Conservation (phyloP, 2,888 invertebrate species). For the Volucella zonaria region DNA sequence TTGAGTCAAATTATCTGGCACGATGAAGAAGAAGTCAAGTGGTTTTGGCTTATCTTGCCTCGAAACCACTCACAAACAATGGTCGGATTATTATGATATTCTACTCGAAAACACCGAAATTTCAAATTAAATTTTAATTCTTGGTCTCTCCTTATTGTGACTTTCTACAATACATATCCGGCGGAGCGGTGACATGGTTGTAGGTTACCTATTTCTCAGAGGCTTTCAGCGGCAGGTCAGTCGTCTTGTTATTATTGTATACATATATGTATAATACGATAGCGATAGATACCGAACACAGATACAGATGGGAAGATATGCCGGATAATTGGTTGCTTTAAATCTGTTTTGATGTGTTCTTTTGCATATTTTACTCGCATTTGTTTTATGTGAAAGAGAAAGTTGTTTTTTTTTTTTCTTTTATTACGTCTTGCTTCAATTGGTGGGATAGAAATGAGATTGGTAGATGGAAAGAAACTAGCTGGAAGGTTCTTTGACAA, state of each 20-base stretch:
- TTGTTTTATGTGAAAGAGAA: constrained; percentile 51
- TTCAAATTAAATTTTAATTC: constrained; percentile 8
- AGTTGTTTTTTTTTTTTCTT: constrained; percentile 33
- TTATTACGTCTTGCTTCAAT: constrained; percentile 1
- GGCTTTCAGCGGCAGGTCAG: background rate
- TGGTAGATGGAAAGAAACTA: background rate
- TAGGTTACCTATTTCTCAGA: constrained; percentile 66
- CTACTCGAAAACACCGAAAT: constrained; percentile 12
- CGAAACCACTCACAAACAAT: constrained; percentile 12
- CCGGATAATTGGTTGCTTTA: constrained; percentile 17
- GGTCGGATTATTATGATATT: constrained; percentile 5
- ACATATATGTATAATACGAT: too few relatives aligned
- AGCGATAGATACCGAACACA: background rate
- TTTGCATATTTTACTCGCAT: constrained; percentile 10
- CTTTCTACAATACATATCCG: constrained; percentile 46
- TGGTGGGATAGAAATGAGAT: background rate
- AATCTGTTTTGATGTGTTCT: constrained; percentile 15
- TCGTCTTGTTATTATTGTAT: too few relatives aligned
- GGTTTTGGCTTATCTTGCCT: background rate
- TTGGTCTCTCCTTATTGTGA: constrained; percentile 17
- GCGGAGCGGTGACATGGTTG: constrained; percentile 18
- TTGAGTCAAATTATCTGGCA: constrained; percentile 4
- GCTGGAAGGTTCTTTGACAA: background rate
- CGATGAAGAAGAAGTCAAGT: background rate
- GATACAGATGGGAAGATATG: constrained; percentile 23